A percentile compares a stretch with the other conserved stretches of the same genome.
Conservation (phyloP, 2,888 invertebrate genomes). For the Dolomedes plantarius region DNA sequence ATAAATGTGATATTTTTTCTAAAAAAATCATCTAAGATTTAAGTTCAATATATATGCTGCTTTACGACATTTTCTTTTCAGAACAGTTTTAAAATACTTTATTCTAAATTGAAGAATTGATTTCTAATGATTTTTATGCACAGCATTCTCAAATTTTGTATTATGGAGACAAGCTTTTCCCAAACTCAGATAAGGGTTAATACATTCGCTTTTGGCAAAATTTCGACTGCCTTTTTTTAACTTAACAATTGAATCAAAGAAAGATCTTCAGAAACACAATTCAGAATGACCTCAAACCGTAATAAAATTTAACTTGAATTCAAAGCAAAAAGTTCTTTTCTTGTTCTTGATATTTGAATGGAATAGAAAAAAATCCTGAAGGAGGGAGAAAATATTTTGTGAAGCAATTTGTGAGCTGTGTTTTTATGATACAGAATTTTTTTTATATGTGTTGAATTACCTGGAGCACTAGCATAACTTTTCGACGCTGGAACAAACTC, state of each 20-base stretch:
- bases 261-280: background rate
- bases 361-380: background rate
- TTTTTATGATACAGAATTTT: background rate
- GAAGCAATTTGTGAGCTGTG: background rate
- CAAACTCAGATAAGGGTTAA: background rate
- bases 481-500: too few relatives aligned
- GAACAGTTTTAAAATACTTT: background rate
- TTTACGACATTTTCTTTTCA: too few relatives aligned
- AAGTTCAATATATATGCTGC: too few relatives aligned
- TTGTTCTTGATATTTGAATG: background rate
- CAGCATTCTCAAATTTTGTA: background rate
- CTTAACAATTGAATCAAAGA: background rate
- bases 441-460: background rate
- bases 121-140: background rate
- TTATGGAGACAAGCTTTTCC: background rate
- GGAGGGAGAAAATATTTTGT: background rate
- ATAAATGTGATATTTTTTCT: too few relatives aligned
- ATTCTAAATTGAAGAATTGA: background rate
- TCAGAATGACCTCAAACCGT: background rate
- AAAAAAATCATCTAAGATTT: too few relatives aligned
- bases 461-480: background rate
- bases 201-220: background rate
- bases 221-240: constrained; percentile 1
- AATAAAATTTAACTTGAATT: background rate
- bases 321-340: background rate